A percentile compares a stretch with the other conserved stretches of the same genome.
phyloP scores from a whole-genome alignment of 2,888 invertebrate genomes.

The Zhuqinia jingwanae region DNA sequence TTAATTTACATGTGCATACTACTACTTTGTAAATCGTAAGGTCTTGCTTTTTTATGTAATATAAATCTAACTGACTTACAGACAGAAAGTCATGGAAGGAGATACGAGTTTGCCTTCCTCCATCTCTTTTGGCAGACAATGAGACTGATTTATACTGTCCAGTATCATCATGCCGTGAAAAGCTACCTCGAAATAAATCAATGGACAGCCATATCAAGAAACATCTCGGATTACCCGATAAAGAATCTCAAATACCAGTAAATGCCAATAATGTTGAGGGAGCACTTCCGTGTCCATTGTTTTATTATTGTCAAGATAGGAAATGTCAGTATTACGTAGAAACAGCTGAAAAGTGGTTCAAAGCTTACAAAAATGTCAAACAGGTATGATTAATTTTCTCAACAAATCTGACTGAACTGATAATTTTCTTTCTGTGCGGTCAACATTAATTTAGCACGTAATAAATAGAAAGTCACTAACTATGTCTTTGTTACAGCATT shows the following conservation, averaged over 20 bases:
- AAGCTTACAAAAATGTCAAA: slow-evolving; percentile 65
- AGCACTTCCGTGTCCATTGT: slow-evolving; percentile 60
- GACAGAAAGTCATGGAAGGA: slow-evolving; percentile 72
- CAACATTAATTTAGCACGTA: no score
- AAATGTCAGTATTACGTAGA: slow-evolving; percentile 74
- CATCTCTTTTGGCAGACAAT: slow-evolving; percentile 53
- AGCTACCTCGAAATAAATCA: slow-evolving; percentile 72
- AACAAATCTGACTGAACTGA: not conserved
- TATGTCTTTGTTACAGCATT: slow-evolving; percentile 80
- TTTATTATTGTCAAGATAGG: slow-evolving; percentile 73
- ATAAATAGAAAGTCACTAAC: not conserved
- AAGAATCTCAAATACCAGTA: slow-evolving; percentile 7
- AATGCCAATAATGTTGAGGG: slow-evolving; percentile 33
- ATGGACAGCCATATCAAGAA: slow-evolving; percentile 75
- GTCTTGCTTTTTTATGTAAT: not conserved
- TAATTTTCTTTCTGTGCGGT: no score
- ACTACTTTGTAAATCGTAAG: no score
- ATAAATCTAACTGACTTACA: slow-evolving; percentile 7
- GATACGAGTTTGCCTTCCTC: slow-evolving; percentile 71
- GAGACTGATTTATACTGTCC: slow-evolving; percentile 74
- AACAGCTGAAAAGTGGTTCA: slow-evolving; percentile 54
- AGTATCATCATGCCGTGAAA: slow-evolving; percentile 73
- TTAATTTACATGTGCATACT: no score
- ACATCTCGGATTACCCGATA: slow-evolving; percentile 65
- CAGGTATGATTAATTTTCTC: slow-evolving; percentile 50